These are phyloP conservation scores for Podargus strigoides DNA, from an alignment of 2,797 vertebrate species.

Conservation along the genomic window DNA sequence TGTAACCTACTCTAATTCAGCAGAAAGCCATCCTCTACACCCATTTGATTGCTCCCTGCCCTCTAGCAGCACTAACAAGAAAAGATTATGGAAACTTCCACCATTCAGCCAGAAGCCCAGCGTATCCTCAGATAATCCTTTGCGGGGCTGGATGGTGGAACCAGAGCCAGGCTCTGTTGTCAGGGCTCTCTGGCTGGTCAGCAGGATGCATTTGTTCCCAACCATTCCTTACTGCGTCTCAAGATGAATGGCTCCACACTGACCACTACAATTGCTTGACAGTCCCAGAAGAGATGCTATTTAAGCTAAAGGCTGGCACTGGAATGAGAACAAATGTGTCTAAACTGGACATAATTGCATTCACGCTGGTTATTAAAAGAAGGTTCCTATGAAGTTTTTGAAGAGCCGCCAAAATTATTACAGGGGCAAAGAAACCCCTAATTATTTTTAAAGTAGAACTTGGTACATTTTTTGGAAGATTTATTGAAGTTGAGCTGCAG, in stretches of 20 bases:
- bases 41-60: neutral
- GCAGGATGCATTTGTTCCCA: neutral
- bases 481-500: neutral
- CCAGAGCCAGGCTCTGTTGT: neutral
- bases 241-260: neutral
- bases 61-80: neutral
- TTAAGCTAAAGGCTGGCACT: neutral
- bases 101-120: neutral
- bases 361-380: neutral
- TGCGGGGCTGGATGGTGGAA: neutral
- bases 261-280: neutral
- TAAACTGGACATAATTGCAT: neutral
- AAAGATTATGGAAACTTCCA: neutral
- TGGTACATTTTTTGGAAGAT: neutral
- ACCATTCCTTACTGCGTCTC: neutral
- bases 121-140: constrained; percentile 7
- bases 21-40: neutral
- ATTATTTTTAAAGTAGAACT: neutral
- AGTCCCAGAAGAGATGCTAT: neutral
- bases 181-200: neutral
- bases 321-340: neutral
- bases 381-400: neutral
- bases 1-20: neutral
- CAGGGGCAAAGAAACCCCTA: neutral
- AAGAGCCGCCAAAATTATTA: neutral